phyloP scores from a whole-genome alignment of 2,797 vertebrate genomes.

The Sebastes goodei region DNA sequence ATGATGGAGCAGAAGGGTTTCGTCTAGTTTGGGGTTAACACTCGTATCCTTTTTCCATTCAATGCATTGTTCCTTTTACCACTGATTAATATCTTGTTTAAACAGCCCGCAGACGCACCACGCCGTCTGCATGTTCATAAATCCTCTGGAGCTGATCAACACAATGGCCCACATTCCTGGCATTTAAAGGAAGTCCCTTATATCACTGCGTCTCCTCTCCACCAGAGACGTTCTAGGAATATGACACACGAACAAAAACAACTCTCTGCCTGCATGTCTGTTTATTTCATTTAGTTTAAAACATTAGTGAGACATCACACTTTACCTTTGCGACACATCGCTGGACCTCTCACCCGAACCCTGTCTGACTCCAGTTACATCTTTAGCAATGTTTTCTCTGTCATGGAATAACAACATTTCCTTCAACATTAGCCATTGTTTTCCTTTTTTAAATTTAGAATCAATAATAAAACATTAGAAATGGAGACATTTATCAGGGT shows the following conservation, averaged over 20 bases:
- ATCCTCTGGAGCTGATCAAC: slow-evolving; percentile 84
- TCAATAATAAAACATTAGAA: slow-evolving; percentile 21
- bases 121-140: slow-evolving; percentile 79
- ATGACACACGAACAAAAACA: slow-evolving; percentile 66
- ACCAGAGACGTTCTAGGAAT: slow-evolving; percentile 72
- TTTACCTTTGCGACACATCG: slow-evolving; percentile 44
- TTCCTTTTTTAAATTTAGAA: slow-evolving; percentile 34
- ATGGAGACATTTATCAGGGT: slow-evolving; percentile 25
- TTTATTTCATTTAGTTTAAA: slow-evolving; percentile 60
- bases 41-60: slow-evolving; percentile 83
- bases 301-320: slow-evolving; percentile 29
- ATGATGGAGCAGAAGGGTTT: slow-evolving; percentile 62
- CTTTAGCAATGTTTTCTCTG: slow-evolving; percentile 20
- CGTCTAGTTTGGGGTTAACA: slow-evolving; percentile 71
- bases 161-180: slow-evolving; percentile 85
- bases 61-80: slow-evolving; percentile 82
- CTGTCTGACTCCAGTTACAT: slow-evolving; percentile 34
- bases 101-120: slow-evolving; percentile 84
- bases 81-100: slow-evolving; percentile 89
- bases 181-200: slow-evolving; percentile 74
- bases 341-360: slow-evolving; percentile 26
- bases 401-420: slow-evolving; percentile 39
- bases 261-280: slow-evolving; percentile 28
- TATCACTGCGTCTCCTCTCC: slow-evolving; percentile 73
- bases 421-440: slow-evolving; percentile 22